Percentiles rank a stretch among this genome's conserved stretches.
phyloP scores from a whole-genome alignment of 2,113 vertebrate species.

The Tretioscincus oriximinensis region DNA sequence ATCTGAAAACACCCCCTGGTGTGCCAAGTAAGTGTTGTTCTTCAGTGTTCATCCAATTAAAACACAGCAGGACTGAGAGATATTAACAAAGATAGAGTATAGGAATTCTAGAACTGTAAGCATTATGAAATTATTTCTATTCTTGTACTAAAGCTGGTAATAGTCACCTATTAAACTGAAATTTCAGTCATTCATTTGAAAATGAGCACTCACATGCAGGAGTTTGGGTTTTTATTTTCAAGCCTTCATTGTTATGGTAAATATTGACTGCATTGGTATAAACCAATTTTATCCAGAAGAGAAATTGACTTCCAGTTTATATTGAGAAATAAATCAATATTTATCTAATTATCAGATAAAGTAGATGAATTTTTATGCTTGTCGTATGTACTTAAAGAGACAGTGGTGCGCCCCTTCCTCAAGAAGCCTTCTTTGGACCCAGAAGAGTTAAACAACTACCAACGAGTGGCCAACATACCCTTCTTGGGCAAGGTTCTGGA shows the following conservation, averaged over 20 bases:
- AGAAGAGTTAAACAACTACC: too few species aligned
- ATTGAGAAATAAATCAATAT: neutral
- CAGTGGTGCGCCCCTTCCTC: neutral
- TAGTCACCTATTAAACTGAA: slow-evolving; percentile 1
- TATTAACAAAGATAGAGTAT: neutral
- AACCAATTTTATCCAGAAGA: neutral
- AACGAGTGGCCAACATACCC: too few species aligned
- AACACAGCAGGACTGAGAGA: neutral
- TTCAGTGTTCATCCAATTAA: neutral
- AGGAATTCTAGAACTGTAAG: neutral
- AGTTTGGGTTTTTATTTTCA: neutral
- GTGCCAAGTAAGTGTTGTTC: slow-evolving; percentile 79
- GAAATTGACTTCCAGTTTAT: neutral
- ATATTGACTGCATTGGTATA: neutral
- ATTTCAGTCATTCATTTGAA: neutral
- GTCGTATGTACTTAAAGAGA: neutral
- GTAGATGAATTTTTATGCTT: neutral
- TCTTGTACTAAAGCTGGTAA: neutral
- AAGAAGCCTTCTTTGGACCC: too few species aligned
- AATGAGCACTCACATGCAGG: neutral
- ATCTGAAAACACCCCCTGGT: slow-evolving; percentile 85
- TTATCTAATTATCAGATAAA: neutral
- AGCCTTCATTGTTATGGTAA: neutral
- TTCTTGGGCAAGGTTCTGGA: too few species aligned
- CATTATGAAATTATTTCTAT: neutral